Percentiles rank a stretch among this genome's conserved stretches.
Conservation (phyloP, 2,113 vertebrate species). For the Eurypyga helias region DNA sequence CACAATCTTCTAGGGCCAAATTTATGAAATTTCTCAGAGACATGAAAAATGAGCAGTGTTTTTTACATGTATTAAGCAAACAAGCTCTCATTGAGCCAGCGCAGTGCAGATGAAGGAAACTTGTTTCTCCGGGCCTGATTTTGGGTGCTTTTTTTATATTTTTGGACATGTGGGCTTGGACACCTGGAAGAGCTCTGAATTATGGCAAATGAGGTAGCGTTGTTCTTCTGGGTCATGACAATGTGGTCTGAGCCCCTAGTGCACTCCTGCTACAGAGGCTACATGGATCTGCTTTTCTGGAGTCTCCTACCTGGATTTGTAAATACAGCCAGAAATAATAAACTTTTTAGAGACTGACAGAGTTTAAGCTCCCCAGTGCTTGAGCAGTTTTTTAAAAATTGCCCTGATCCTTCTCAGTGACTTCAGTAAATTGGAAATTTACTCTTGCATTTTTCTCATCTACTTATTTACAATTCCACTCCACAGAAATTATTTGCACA, state of each 20-base stretch:
- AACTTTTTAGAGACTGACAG: background rate
- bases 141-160: background rate
- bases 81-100: background rate
- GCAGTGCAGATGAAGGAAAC: background rate
- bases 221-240: background rate
- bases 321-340: background rate
- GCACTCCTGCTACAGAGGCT: background rate
- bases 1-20: background rate
- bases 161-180: background rate
- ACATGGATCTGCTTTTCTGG: background rate
- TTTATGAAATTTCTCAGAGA: background rate
- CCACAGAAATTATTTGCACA: background rate
- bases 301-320: background rate
- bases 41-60: background rate
- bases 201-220: accelerated
- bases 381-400: background rate
- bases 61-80: background rate
- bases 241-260: background rate
- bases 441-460: background rate
- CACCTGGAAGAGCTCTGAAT: background rate
- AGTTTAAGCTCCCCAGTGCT: background rate
- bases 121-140: background rate
- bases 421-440: background rate
- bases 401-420: background rate
- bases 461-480: background rate